Evolutionary conservation across 2,888 invertebrate species (phyloP).

Genomic region (Dorcus hopei): DNA sequence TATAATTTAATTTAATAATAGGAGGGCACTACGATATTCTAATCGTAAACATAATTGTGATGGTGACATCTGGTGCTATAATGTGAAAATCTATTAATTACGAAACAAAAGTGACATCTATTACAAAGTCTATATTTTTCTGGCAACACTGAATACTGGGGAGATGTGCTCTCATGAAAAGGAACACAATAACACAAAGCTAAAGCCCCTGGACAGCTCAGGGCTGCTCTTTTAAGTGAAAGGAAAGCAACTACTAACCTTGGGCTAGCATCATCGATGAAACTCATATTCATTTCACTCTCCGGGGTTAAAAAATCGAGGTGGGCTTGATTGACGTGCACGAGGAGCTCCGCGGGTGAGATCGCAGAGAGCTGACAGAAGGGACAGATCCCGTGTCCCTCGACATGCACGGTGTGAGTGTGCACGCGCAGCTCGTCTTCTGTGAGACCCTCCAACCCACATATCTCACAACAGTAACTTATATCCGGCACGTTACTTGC

Average conservation of each 20-base stretch:
- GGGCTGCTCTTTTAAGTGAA: not conserved
- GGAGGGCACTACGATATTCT: too few relatives aligned
- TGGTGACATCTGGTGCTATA: too few relatives aligned
- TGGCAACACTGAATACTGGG: too few relatives aligned
- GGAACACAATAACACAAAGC: too few relatives aligned
- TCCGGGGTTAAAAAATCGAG: constrained; percentile 79
- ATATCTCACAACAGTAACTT: constrained; percentile 75
- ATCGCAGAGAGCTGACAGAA: constrained; percentile 76
- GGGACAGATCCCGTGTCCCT: constrained; percentile 75
- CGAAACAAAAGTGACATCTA: not conserved
- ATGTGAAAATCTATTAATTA: not conserved
- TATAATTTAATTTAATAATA: too few relatives aligned
- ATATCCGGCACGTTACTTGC: constrained; percentile 58
- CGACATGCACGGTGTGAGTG: constrained; percentile 74
- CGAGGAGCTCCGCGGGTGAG: constrained; percentile 69
- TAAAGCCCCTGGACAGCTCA: too few relatives aligned
- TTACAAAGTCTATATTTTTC: not conserved
- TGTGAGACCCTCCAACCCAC: constrained; percentile 76
- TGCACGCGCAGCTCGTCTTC: constrained; percentile 78
- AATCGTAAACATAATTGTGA: too few relatives aligned
- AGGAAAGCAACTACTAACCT: constrained; percentile 28
- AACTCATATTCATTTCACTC: constrained; percentile 67
- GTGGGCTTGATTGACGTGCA: constrained; percentile 82
- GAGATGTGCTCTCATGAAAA: too few relatives aligned
- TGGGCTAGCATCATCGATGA: constrained; percentile 66